Evolutionary conservation across 1,140 invertebrate genomes (phyloP).

Genomic region (Vanessa atalanta): DNA sequence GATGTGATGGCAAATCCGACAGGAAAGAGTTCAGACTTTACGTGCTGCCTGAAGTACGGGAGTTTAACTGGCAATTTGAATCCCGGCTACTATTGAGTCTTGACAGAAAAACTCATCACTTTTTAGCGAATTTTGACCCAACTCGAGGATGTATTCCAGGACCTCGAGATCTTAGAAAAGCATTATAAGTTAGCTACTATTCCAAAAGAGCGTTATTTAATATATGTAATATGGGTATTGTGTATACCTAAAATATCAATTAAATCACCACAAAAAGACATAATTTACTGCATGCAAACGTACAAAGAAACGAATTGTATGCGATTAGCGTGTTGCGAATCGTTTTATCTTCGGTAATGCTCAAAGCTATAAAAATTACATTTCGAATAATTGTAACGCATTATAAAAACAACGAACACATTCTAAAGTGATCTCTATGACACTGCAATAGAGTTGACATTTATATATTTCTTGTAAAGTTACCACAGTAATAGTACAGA

Average conservation of each 20-base stretch:
- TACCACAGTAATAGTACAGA: background rate
- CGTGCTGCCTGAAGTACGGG: too few species aligned
- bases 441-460: background rate
- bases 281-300: slow-evolving; percentile 21
- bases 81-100: too few species aligned
- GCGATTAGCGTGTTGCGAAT: slow-evolving; percentile 54
- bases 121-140: too few species aligned
- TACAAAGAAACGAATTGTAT: slow-evolving; percentile 32
- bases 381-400: slow-evolving; percentile 44
- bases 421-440: slow-evolving; percentile 21
- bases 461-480: slow-evolving; percentile 1
- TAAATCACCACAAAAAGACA: slow-evolving; percentile 1
- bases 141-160: too few species aligned
- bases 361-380: slow-evolving; percentile 56
- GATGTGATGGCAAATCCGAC: too few species aligned
- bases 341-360: slow-evolving; percentile 54
- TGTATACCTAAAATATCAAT: background rate
- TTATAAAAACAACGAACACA: slow-evolving; percentile 39
- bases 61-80: too few species aligned
- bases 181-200: too few species aligned
- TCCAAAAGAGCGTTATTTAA: too few species aligned
- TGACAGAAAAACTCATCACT: too few species aligned
- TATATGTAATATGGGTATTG: too few species aligned
- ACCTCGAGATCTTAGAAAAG: too few species aligned
- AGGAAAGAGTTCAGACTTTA: too few species aligned